Evolutionary conservation across 2,797 vertebrate genomes (phyloP).

Genomic region (Dryobates pubescens): DNA sequence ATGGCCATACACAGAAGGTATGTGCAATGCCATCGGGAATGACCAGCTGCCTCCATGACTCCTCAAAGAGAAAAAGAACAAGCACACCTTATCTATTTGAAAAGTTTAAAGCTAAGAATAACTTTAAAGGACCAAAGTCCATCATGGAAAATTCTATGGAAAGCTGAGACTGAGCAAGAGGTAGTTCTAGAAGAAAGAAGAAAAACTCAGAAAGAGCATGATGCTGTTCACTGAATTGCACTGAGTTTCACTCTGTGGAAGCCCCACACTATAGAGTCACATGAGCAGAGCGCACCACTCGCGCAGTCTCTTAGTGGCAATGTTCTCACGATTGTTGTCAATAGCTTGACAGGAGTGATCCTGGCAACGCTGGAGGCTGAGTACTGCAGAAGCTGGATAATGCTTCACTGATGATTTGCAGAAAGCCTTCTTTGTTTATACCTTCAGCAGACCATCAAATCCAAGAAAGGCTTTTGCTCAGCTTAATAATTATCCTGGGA

Average conservation of each 20-base stretch:
- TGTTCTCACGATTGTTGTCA: background rate
- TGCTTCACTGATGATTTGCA: conserved; percentile 42
- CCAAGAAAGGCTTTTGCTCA: conserved; percentile 16
- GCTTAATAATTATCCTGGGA: conserved; percentile 18
- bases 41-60: background rate
- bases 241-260: background rate
- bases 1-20: background rate
- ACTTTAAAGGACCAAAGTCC: background rate
- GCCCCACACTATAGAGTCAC: background rate
- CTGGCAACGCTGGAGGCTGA: conserved; percentile 12
- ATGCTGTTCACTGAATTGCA: background rate
- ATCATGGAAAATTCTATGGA: background rate
- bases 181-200: background rate
- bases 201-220: background rate
- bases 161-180: background rate
- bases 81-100: background rate
- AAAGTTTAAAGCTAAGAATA: background rate
- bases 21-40: background rate
- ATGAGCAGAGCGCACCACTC: background rate
- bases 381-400: conserved; percentile 6
- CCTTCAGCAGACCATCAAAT: conserved; percentile 78
- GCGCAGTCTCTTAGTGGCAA: background rate
- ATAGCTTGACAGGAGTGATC: conserved; percentile 34
- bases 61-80: background rate
- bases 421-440: conserved; percentile 42